Evolutionary conservation across 2,888 invertebrate species (phyloP).

Genomic region (Ormyrus rosae): DNA sequence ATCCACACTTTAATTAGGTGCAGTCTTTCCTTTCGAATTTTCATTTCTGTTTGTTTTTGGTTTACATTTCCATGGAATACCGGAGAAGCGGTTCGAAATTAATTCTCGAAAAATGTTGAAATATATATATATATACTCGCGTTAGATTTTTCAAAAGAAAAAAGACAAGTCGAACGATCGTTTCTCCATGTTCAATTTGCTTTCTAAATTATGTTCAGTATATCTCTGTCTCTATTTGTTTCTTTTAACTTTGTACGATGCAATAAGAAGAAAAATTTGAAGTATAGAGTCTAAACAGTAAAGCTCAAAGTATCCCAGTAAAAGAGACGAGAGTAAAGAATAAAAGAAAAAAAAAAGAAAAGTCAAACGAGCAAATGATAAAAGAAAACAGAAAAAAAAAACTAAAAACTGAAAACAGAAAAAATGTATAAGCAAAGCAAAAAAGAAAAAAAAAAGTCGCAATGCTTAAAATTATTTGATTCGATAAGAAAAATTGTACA

Average conservation of each 20-base stretch:
- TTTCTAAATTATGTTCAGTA: conserved; percentile 36
- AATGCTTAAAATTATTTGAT: conserved; percentile 54
- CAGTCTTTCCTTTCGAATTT: conserved; percentile 66
- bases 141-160: background rate
- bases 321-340: conserved; percentile 27
- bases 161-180: conserved; percentile 5
- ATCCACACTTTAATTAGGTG: conserved; percentile 32
- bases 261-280: conserved; percentile 19
- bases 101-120: background rate
- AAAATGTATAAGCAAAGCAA: conserved; percentile 53
- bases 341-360: conserved; percentile 42
- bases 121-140: conserved; percentile 25
- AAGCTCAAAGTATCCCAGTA: background rate
- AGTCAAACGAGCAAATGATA: background rate
- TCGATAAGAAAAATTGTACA: conserved; percentile 62
- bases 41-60: conserved; percentile 66
- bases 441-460: background rate
- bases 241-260: conserved; percentile 47
- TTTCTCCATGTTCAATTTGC: conserved; percentile 48
- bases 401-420: conserved; percentile 58
- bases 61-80: conserved; percentile 52
- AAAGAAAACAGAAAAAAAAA: conserved; percentile 43
- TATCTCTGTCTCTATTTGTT: conserved; percentile 55
- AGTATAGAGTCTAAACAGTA: conserved; percentile 1
- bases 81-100: conserved; percentile 43